Evolutionary conservation across 2,888 invertebrate species (phyloP).

Genomic region (Lasius fuliginosus): DNA sequence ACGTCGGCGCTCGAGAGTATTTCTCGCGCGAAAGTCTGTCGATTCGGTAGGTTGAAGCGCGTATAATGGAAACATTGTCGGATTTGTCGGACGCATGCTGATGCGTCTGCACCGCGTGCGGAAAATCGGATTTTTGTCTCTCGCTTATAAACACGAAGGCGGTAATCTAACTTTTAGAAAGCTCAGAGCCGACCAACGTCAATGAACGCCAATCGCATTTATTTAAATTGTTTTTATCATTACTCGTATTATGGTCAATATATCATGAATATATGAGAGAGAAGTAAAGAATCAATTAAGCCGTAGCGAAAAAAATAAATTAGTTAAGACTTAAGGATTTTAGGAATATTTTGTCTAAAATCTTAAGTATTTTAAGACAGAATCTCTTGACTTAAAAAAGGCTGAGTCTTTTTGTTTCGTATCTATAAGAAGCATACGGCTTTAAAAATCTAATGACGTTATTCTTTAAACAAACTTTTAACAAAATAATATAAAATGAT

Average conservation of each 20-base stretch:
- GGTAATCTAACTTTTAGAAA: not conserved
- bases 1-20: constrained; percentile 1
- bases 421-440: not conserved
- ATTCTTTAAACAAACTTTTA: not conserved
- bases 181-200: not conserved
- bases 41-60: constrained; percentile 33
- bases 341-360: not conserved
- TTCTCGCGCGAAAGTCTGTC: constrained; percentile 17
- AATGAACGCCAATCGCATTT: not conserved
- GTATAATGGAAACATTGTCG: constrained; percentile 53
- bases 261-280: not conserved
- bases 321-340: not conserved
- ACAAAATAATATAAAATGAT: not conserved
- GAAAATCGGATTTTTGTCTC: constrained; percentile 33
- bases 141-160: constrained; percentile 21
- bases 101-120: not conserved
- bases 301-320: not conserved
- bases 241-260: not conserved
- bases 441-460: not conserved
- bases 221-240: not conserved
- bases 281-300: not conserved
- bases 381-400: not conserved
- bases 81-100: constrained; percentile 17
- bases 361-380: not conserved
- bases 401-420: not conserved